A percentile compares a stretch with the other conserved stretches of the same genome.
phyloP scores from a whole-genome alignment of 2,888 invertebrate species.

The Apoda limacodes region DNA sequence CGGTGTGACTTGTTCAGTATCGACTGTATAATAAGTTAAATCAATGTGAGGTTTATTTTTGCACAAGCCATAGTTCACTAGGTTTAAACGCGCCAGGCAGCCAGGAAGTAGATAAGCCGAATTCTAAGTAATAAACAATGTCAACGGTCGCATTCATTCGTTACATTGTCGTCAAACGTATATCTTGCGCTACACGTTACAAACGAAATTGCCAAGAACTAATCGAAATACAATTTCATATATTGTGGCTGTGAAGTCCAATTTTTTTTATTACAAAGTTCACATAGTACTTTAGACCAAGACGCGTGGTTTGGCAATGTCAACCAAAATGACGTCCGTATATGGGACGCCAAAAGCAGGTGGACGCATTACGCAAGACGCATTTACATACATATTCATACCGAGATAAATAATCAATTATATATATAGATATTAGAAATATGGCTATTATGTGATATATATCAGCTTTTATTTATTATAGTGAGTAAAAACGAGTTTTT shows the following conservation, averaged over 20 bases:
- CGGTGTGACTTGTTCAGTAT: constrained; percentile 8
- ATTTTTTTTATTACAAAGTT: constrained; percentile 8
- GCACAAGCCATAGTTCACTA: constrained; percentile 7
- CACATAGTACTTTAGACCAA: constrained; percentile 9
- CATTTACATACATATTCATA: too few relatives aligned
- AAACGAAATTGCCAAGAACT: constrained; percentile 6
- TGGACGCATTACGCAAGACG: constrained; percentile 9
- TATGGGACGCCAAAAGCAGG: constrained; percentile 8
- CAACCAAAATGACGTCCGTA: constrained; percentile 10
- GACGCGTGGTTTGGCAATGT: constrained; percentile 11
- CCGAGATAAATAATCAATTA: too few relatives aligned
- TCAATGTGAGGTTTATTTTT: constrained; percentile 6
- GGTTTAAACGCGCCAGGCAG: constrained; percentile 2
- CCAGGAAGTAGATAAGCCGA: constrained; percentile 9
- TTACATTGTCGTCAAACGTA: constrained; percentile 5
- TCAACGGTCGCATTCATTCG: constrained; percentile 3
- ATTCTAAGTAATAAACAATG: constrained; percentile 8
- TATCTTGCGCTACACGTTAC: constrained; percentile 2
- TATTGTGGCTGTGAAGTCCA: constrained; percentile 8
- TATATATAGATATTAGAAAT: too few relatives aligned
- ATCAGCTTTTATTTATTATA: too few relatives aligned
- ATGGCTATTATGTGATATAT: constrained; percentile 8
- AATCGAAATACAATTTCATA: constrained; percentile 9
- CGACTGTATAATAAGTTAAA: constrained; percentile 11
- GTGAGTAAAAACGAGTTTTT: too few relatives aligned